Conservation (phyloP, 2,113 vertebrate species). For the Amia ocellicauda region DNA sequence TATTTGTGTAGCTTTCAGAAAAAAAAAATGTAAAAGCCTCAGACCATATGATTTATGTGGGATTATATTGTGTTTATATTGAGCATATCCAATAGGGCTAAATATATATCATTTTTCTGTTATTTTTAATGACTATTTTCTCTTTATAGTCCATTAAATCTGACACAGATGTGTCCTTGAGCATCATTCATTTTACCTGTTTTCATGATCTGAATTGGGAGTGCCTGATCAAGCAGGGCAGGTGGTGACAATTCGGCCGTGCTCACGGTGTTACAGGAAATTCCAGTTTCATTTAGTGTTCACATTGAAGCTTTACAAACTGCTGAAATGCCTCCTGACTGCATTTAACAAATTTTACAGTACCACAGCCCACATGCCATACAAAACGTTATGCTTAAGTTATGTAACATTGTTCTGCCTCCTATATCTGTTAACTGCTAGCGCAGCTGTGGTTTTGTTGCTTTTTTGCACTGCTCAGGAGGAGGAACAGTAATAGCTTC, state of each 20-base stretch:
- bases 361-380: conserved; percentile 75
- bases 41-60: no score
- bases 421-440: conserved; percentile 82
- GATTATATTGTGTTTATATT: no score
- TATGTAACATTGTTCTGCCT: conserved; percentile 73
- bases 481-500: conserved; percentile 72
- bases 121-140: background rate
- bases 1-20: no score
- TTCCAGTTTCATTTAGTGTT: conserved; percentile 9
- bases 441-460: conserved; percentile 80
- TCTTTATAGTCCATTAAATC: background rate
- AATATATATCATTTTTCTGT: background rate
- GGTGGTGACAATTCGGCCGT: background rate
- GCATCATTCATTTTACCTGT: background rate
- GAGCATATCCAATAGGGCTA: no score
- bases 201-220: background rate
- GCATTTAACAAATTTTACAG: conserved; percentile 51
- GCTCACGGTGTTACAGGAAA: background rate
- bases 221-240: conserved; percentile 5
- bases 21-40: no score
- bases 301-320: background rate
- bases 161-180: background rate
- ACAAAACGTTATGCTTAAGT: conserved; percentile 77
- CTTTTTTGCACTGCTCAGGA: conserved; percentile 69
- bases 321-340: conserved; percentile 5